Base-by-base conservation (phyloP, 2,888 invertebrate genomes). In the Plutella xylostella region DNA sequence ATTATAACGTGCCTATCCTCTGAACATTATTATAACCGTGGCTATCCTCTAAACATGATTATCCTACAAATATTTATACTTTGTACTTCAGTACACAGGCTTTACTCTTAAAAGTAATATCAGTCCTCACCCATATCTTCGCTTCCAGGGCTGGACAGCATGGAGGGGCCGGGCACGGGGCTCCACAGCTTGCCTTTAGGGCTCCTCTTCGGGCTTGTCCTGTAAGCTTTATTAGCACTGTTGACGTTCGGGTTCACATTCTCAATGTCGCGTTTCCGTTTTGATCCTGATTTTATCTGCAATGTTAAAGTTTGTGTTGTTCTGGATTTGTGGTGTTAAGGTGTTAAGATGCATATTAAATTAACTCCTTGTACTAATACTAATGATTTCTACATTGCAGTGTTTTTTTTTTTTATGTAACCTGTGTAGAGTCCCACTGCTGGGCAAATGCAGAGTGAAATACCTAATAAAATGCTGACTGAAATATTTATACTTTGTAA, bases 201-300 rank as follows among this genome's bases (percentile, higher is more conserved):
- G 18, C 62, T 61, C 37, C 58, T 56, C 15, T 30, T 28, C 1
- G 55, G 49, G 28, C 56, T 55, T 33, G 60, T 66, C 9, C 48
- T 46, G 2, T 61, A 51, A 0, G 75, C 71, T 0, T 74, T 69
- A 0, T 55, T 48, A 2, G 59, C 49, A 0, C 53, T 44, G 41
- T 65, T 67, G 1, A 65, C 55, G 19, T 80, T 82, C 0, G 82
- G 82, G n/a, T 77, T 80, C 5, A 77, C 65, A 42, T 83, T 83
- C 48, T 83, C 82, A 38, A 77, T 70, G 44, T 76, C 72, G 2
- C 68, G 61, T 42, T 73, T 77, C 1, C 78, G 59, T 56, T 82
- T 82, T 0, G 69, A 25, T 0, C 53, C 45, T 12, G 65, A 54
- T 45, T 70, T 69, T 48, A 61, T 64, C 51, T 68, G 61, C 12